A percentile compares a stretch with the other conserved stretches of the same genome.
phyloP scores from a whole-genome alignment of 2,888 invertebrate species.

The Drosophila merina region DNA sequence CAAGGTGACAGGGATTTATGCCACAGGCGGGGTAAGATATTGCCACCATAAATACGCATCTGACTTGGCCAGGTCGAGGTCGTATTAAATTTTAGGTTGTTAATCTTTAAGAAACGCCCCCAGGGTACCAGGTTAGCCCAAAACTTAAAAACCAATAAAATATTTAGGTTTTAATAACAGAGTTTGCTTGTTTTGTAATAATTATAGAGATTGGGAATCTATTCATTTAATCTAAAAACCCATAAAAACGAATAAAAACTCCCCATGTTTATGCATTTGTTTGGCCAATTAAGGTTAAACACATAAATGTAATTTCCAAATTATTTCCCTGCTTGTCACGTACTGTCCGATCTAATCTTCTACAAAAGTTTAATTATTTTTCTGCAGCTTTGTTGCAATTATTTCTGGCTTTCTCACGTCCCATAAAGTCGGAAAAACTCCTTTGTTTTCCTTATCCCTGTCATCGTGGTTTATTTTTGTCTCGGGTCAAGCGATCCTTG shows the following conservation, averaged over 20 bases:
- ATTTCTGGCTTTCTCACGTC: constrained; percentile 38
- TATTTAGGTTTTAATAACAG: constrained; percentile 7
- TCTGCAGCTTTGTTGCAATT: constrained; percentile 24
- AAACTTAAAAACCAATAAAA: background rate
- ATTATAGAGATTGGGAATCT: background rate
- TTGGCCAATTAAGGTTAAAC: background rate
- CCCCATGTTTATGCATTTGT: constrained; percentile 5
- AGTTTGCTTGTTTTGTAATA: background rate
- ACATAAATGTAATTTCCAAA: constrained; percentile 10
- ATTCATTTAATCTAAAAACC: background rate
- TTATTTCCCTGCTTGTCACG: constrained; percentile 22
- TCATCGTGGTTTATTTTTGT: constrained; percentile 51
- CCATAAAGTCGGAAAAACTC: constrained; percentile 24
- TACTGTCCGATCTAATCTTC: constrained; percentile 26
- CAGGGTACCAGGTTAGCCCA: background rate
- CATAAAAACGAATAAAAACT: background rate
- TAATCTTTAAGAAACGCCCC: constrained; percentile 21
- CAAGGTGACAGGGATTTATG: constrained; percentile 9
- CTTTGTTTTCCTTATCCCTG: constrained; percentile 40
- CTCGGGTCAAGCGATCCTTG: constrained; percentile 8
- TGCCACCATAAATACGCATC: constrained; percentile 4
- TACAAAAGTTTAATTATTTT: constrained; percentile 24
- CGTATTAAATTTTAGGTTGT: constrained; percentile 7
- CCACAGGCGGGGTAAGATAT: background rate
- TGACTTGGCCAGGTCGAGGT: constrained; percentile 17